phyloP scores from a whole-genome alignment of 1,140 invertebrate genomes.

The Apis cerana region DNA sequence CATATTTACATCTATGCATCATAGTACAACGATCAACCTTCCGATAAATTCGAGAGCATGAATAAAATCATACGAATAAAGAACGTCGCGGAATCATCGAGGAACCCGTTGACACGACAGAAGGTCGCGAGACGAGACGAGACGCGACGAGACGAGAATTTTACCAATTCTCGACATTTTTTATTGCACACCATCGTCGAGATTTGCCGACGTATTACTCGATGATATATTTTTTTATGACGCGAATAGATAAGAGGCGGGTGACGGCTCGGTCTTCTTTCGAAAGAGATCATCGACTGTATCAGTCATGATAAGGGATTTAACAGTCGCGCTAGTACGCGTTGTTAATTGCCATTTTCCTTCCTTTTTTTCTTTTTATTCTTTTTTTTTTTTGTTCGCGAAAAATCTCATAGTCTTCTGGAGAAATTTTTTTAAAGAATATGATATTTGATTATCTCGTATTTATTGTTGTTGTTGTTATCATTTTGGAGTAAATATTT shows the following conservation, averaged over 20 bases:
- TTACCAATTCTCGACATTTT: neutral
- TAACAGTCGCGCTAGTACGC: neutral
- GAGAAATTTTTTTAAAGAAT: no score
- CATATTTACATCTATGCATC: no score
- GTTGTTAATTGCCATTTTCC: neutral
- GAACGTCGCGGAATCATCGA: neutral
- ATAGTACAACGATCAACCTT: neutral
- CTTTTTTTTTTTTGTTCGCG: neutral
- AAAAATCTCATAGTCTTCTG: neutral
- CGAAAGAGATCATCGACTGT: conserved; percentile 41
- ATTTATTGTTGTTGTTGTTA: neutral
- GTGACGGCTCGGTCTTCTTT: conserved; percentile 30
- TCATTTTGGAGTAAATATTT: no score
- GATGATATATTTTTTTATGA: conserved; percentile 39
- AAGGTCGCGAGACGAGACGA: conserved; percentile 15
- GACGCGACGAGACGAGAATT: neutral
- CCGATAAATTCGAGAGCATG: neutral
- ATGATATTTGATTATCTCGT: no score
- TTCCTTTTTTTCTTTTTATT: neutral
- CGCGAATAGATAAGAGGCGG: conserved; percentile 22
- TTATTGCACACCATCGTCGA: conserved; percentile 12
- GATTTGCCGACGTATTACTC: conserved; percentile 23
- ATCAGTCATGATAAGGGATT: conserved; percentile 34
- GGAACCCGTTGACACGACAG: neutral
- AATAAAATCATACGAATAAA: neutral